Evolutionary conservation across 2,797 vertebrate species (phyloP).

Genomic region (Glyptemys insculpta): DNA sequence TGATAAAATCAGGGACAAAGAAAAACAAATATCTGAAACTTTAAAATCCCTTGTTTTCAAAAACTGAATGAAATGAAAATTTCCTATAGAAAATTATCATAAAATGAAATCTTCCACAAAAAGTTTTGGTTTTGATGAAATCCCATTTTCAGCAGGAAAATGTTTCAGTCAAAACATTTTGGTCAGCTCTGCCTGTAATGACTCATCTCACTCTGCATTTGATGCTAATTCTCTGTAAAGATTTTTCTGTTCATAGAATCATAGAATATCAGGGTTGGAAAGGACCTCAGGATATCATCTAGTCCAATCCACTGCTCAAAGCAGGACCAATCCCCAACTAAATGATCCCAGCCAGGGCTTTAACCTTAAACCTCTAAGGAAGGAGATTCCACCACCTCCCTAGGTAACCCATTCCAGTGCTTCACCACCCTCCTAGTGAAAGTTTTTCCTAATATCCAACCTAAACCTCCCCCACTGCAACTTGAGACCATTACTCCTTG

Average conservation of each 20-base stretch:
- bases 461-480: too few species aligned
- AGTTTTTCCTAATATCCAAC: too few species aligned
- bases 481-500: too few species aligned
- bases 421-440: too few species aligned
- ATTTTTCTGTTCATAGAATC: neutral
- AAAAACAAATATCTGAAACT: neutral
- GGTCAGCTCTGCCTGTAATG: neutral
- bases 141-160: neutral
- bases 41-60: neutral
- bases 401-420: too few species aligned
- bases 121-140: neutral
- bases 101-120: neutral
- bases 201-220: neutral
- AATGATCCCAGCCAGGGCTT: too few species aligned
- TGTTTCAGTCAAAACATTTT: neutral
- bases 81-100: neutral
- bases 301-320: too few species aligned
- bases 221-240: neutral
- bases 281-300: too few species aligned
- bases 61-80: neutral
- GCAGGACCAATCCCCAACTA: too few species aligned
- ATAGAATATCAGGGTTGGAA: too few species aligned
- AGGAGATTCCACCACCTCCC: too few species aligned
- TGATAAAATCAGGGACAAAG: neutral
- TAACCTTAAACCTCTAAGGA: too few species aligned